Base-by-base conservation (phyloP, 2,888 invertebrate species). In the Plebejus argus region DNA sequence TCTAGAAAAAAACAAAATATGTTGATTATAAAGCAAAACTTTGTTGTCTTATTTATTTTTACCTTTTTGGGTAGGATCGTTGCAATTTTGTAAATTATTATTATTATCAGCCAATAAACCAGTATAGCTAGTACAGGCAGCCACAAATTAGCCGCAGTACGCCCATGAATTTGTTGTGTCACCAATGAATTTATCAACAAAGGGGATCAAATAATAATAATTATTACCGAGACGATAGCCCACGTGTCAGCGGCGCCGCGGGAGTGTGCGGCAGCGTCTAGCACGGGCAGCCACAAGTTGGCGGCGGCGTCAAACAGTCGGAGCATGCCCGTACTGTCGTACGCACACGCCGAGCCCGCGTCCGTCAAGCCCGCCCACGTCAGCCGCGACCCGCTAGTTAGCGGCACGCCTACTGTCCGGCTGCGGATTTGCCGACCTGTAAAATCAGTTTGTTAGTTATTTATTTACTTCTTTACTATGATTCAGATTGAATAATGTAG, bases 321-420 rank as follows among this genome's bases (percentile, higher is more conserved):
- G 49, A 99, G 86, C 76, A 96, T 87, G 0, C 99, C 99, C 58
- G 95, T 94, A 6, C 96, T 96, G 90, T 99, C 99, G 86, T 95
- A 95, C 23, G 96, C 93, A 45, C 96, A 95, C 0, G 98, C 97
- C 0, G 98, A 97, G 0, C 98, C 98, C 79, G 95, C 95, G 86
- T 98, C 98, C 0, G 97, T 96, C 82, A 97, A 96, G 20, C 97
- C 99, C 82, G 97, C 82, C 98, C 98, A 98, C 56, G 94, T 88
- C 49, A 98, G 89, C 81, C 95, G 95, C 0, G 96, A 93, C 75
- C 95, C 95, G 0, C 97, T 96, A 0, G 96, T 95, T 20, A 98
- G 86, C 0, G 98, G 96, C 58, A 97, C 83, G 71, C 90, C 87
- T 61, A 97, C 90, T 6, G 90, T 89, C 84, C 91, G 92, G 80